These are phyloP conservation scores for Morus bassanus DNA, from an alignment of 2,797 vertebrate genomes.

Conservation along the genomic window DNA sequence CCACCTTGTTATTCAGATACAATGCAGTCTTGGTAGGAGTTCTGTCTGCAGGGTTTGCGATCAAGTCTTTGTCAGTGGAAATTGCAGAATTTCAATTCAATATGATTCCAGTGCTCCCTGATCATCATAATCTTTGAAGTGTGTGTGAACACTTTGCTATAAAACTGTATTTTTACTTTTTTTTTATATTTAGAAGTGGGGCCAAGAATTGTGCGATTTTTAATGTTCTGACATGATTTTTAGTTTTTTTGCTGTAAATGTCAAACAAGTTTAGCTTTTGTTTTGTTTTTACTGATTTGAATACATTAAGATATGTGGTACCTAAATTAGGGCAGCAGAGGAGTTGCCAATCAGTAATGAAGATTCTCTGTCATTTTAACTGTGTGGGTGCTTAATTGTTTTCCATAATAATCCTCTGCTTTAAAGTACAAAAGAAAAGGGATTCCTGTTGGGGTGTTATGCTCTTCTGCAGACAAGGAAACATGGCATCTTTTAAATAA, in stretches of 20 bases:
- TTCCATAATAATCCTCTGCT: constrained; percentile 29
- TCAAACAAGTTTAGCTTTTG: background rate
- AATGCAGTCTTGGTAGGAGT: background rate
- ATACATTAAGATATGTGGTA: background rate
- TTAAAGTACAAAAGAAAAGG: constrained; percentile 14
- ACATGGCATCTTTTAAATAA: background rate
- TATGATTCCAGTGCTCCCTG: background rate
- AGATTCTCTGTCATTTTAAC: constrained; percentile 22
- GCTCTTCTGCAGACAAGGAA: constrained; percentile 1
- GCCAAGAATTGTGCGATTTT: background rate
- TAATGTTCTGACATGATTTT: background rate
- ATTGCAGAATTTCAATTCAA: background rate
- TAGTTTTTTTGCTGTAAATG: background rate
- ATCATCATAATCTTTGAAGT: background rate
- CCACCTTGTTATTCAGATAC: background rate
- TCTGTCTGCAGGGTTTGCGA: background rate
- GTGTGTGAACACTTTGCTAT: background rate
- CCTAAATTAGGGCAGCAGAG: constrained; percentile 30
- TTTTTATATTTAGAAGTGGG: background rate
- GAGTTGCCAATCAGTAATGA: constrained; percentile 13
- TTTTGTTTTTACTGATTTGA: constrained; percentile 28
- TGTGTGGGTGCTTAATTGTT: constrained; percentile 10
- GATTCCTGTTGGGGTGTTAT: background rate
- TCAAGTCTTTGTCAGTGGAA: background rate
- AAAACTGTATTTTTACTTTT: background rate